Percentiles rank a stretch among this genome's conserved stretches.
Conservation (phyloP, 2,888 invertebrate genomes). For the Oxyteleia sp. region DNA sequence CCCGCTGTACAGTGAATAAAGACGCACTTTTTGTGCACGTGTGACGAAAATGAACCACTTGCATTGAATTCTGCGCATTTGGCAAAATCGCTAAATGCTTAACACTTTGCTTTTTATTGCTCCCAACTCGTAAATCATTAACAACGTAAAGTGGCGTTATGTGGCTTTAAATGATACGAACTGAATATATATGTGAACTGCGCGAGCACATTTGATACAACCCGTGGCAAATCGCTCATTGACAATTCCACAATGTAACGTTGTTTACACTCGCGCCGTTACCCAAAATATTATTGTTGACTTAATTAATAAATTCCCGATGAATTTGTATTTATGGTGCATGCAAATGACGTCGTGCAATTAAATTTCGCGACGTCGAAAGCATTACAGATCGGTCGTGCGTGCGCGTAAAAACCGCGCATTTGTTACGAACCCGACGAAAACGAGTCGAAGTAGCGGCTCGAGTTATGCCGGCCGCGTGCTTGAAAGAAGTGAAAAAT, state of each 20-base stretch:
- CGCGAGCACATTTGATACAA: neutral
- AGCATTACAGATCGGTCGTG: neutral
- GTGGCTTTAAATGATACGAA: slow-evolving; percentile 1
- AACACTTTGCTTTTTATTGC: no score
- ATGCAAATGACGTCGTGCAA: slow-evolving; percentile 15
- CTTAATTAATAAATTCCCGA: slow-evolving; percentile 28
- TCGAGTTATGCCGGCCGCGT: no score
- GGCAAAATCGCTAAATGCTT: no score
- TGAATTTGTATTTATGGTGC: slow-evolving; percentile 15
- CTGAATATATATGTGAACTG: neutral
- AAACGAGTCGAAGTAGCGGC: no score
- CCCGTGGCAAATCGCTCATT: neutral
- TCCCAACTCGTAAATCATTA: no score
- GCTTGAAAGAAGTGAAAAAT: no score
- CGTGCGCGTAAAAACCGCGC: slow-evolving; percentile 1
- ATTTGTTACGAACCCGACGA: neutral
- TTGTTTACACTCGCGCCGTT: neutral
- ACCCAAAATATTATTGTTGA: slow-evolving; percentile 19
- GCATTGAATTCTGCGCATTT: no score
- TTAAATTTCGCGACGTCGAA: neutral
- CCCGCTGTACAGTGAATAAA: no score
- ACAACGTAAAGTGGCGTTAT: neutral
- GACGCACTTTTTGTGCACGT: no score
- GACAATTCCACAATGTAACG: neutral
- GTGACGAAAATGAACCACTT: no score